Evolutionary conservation across 2,113 vertebrate genomes (phyloP).

Genomic region (Emydura subglobosa): DNA sequence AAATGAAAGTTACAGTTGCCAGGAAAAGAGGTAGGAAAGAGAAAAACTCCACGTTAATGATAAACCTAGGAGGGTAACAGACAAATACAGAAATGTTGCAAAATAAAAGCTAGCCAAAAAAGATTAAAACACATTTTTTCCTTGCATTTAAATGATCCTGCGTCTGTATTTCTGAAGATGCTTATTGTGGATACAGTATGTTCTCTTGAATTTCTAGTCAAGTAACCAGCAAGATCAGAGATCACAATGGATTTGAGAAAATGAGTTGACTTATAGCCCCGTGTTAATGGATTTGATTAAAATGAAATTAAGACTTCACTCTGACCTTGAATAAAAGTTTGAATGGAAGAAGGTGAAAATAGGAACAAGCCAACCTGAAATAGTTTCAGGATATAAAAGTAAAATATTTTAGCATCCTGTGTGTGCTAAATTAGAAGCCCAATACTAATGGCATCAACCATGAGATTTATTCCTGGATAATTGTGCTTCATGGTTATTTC

Average conservation of each 20-base stretch:
- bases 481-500: background rate
- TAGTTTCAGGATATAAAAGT: background rate
- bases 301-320: background rate
- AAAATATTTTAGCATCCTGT: background rate
- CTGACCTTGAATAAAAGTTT: background rate
- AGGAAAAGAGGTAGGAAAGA: background rate
- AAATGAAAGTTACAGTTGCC: background rate
- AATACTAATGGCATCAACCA: background rate
- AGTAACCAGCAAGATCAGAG: background rate
- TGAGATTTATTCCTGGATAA: background rate
- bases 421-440: background rate
- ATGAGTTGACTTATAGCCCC: background rate
- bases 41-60: background rate
- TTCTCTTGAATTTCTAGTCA: background rate
- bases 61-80: background rate
- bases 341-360: background rate
- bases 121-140: background rate
- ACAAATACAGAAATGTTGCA: background rate
- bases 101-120: background rate
- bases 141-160: background rate
- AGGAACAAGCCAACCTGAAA: background rate
- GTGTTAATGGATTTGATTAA: background rate
- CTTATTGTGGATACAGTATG: background rate
- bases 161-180: background rate
- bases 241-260: background rate